These are phyloP conservation scores for Cephus pulcher DNA, from an alignment of 2,888 invertebrate species.

Conservation along the genomic window DNA sequence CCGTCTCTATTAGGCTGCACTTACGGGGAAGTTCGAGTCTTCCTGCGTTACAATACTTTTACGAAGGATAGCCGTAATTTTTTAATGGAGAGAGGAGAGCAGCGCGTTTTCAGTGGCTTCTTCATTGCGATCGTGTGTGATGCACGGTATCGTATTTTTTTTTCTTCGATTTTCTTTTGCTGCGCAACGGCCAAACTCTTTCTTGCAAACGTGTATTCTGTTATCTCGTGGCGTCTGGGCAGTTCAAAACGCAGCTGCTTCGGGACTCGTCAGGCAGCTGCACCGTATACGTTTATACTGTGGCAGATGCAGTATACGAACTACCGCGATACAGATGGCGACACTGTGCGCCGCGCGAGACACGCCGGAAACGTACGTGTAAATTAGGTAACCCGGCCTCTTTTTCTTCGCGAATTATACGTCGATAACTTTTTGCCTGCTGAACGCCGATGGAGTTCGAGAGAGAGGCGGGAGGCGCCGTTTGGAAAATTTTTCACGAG, in stretches of 20 bases:
- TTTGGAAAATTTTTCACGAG: not conserved
- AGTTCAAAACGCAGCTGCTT: not conserved
- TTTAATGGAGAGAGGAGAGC: not conserved
- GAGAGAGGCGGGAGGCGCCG: not conserved
- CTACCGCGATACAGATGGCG: not conserved
- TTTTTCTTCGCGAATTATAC: not conserved
- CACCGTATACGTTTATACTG: slow-evolving; percentile 33
- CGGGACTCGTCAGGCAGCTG: slow-evolving; percentile 42
- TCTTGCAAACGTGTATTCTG: not conserved
- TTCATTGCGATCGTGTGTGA: not conserved
- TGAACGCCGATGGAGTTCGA: not conserved
- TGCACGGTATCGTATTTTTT: too few species aligned
- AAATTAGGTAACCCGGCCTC: not conserved
- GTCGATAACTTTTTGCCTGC: not conserved
- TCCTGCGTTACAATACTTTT: not conserved
- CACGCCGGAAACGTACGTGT: not conserved
- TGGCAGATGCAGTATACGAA: slow-evolving; percentile 50
- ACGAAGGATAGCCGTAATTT: not conserved
- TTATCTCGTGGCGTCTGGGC: not conserved
- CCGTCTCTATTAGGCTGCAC: not conserved
- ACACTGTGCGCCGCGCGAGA: not conserved
- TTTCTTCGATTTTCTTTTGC: too few species aligned
- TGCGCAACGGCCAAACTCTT: not conserved
- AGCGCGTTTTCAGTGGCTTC: too few species aligned
- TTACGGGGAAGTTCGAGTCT: not conserved